phyloP scores from a whole-genome alignment of 2,888 invertebrate genomes.

The Orthosia gothica region DNA sequence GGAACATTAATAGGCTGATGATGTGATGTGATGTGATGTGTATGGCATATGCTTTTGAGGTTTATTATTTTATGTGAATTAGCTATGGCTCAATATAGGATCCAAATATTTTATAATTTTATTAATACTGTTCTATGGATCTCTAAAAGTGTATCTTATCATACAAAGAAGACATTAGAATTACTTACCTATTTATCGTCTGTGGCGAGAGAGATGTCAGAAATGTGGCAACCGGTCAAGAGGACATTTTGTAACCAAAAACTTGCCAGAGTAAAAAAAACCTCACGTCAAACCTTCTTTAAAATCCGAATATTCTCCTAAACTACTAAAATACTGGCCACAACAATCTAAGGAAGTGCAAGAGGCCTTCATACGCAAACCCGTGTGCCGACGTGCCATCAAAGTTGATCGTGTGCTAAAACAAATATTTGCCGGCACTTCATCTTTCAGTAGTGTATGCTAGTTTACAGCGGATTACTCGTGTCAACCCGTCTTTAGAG shows the following conservation, averaged over 20 bases:
- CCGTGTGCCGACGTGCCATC: conserved; percentile 56
- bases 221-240: too few species aligned
- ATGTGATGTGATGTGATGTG: too few species aligned
- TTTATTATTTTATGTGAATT: background rate
- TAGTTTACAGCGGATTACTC: conserved; percentile 51
- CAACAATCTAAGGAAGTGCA: conserved; percentile 36
- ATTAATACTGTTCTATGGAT: too few species aligned
- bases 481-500: conserved; percentile 28
- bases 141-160: too few species aligned
- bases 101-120: background rate
- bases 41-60: conserved; percentile 12
- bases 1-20: too few species aligned
- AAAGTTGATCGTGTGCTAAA: conserved; percentile 61
- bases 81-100: background rate
- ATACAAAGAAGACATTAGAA: too few species aligned
- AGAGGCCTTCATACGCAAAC: conserved; percentile 51
- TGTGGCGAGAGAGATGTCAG: too few species aligned
- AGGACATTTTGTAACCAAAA: background rate
- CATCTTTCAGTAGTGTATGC: conserved; percentile 66
- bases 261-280: too few species aligned
- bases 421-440: conserved; percentile 67
- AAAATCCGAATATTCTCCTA: background rate
- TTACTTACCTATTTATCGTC: too few species aligned
- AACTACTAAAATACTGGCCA: conserved; percentile 33
- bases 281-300: background rate